phyloP scores from a whole-genome alignment of 2,797 vertebrate species.

The Echiichthys vipera region DNA sequence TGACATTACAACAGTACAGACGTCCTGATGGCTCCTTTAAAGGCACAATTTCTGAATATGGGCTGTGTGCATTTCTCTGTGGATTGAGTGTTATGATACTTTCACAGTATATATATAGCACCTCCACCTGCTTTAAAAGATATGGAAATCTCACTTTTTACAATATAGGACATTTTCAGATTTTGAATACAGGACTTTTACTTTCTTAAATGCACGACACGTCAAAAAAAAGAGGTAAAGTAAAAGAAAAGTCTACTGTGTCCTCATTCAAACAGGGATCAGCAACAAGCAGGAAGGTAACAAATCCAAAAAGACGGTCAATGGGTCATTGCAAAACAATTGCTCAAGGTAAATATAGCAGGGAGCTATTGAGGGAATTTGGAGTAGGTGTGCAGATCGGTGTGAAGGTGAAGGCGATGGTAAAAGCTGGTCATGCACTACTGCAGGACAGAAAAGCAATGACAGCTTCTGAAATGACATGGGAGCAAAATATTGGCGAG shows the following conservation, averaged over 20 bases:
- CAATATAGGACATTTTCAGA: too few relatives aligned
- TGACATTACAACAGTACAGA: too few relatives aligned
- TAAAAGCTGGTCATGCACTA: background rate
- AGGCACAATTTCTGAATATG: too few relatives aligned
- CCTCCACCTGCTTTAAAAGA: too few relatives aligned
- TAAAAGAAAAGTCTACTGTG: background rate
- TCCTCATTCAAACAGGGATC: background rate
- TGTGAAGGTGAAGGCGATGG: background rate
- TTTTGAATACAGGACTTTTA: too few relatives aligned
- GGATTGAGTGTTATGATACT: too few relatives aligned
- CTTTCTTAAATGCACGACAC: background rate
- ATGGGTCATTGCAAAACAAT: background rate
- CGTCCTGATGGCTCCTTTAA: too few relatives aligned
- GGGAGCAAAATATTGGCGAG: background rate
- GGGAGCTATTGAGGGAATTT: background rate
- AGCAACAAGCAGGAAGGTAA: background rate
- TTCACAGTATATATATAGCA: too few relatives aligned
- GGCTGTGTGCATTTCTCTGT: too few relatives aligned
- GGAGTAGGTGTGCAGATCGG: background rate
- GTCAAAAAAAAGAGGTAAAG: background rate
- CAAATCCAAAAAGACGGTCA: background rate
- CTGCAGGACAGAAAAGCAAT: background rate
- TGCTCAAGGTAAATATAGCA: background rate
- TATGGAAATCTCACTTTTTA: too few relatives aligned
- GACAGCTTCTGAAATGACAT: conserved; percentile 1